These are phyloP conservation scores for Choloepus didactylus DNA, from an alignment of 2,797 vertebrate genomes.

Conservation along the genomic window DNA sequence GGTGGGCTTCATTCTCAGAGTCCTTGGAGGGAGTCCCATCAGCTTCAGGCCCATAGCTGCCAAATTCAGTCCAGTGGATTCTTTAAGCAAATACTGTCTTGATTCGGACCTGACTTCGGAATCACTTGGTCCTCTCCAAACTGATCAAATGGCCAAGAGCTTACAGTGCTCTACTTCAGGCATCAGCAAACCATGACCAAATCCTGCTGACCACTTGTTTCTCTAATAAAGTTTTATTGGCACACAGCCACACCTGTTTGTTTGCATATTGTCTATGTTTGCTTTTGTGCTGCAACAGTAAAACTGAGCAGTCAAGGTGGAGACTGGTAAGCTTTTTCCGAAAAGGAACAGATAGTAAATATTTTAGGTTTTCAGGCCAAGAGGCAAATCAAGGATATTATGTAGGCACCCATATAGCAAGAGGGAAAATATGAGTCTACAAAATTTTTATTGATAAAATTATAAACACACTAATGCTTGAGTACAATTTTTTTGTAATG, in stretches of 20 bases:
- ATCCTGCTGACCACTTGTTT: not conserved
- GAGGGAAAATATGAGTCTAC: conserved; percentile 41
- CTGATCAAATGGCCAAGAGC: not conserved
- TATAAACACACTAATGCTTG: not conserved
- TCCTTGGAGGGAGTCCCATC: not conserved
- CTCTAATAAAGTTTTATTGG: not conserved
- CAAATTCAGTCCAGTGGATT: not conserved
- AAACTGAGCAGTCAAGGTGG: not conserved
- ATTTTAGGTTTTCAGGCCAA: not conserved
- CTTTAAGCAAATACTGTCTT: not conserved
- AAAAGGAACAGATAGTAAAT: not conserved
- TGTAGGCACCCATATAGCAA: not conserved
- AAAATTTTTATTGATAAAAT: not conserved
- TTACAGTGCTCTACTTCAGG: not conserved
- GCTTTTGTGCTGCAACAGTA: not conserved
- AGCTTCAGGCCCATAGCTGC: not conserved
- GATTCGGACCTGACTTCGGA: not conserved
- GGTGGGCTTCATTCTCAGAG: not conserved
- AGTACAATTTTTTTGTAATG: not conserved
- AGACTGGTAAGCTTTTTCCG: not conserved
- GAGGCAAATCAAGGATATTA: not conserved
- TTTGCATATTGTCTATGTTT: not conserved
- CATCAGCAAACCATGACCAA: not conserved
- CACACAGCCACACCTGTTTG: not conserved
- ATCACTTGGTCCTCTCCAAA: not conserved